Evolutionary conservation across 2,797 vertebrate species (phyloP).

Genomic region (Enoplosus armatus): DNA sequence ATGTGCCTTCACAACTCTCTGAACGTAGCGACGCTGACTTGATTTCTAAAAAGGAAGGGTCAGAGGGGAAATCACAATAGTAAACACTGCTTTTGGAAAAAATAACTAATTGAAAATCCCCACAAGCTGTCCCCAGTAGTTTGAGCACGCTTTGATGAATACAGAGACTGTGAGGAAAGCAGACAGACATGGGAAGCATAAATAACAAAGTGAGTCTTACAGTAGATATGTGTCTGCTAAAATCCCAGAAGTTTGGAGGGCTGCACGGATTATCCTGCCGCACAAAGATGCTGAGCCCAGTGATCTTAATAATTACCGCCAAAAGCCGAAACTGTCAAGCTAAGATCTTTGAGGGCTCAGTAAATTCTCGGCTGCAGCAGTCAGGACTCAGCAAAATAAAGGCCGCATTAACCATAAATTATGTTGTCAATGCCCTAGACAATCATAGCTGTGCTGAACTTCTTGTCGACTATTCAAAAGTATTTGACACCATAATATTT

Average conservation of each 20-base stretch:
- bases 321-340: not conserved
- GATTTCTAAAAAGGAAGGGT: constrained; percentile 26
- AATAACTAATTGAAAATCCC: constrained; percentile 41
- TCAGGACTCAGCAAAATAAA: too few species aligned
- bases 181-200: not conserved
- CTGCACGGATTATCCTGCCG: not conserved
- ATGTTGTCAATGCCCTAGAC: too few species aligned
- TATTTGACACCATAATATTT: too few species aligned
- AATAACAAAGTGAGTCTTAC: not conserved
- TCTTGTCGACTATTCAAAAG: too few species aligned
- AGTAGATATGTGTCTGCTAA: not conserved
- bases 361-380: not conserved
- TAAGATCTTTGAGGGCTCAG: not conserved
- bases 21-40: constrained; percentile 3
- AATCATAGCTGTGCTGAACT: too few species aligned
- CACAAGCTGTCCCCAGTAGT: constrained; percentile 13
- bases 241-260: not conserved
- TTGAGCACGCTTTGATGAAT: constrained; percentile 29
- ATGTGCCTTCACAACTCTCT: not conserved
- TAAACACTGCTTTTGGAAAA: constrained; percentile 41
- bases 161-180: not conserved
- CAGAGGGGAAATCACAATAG: constrained; percentile 13
- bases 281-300: not conserved
- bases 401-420: not conserved
- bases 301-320: not conserved